Base-by-base conservation (phyloP, 2,888 invertebrate species). In the Hermodice carunculata region DNA sequence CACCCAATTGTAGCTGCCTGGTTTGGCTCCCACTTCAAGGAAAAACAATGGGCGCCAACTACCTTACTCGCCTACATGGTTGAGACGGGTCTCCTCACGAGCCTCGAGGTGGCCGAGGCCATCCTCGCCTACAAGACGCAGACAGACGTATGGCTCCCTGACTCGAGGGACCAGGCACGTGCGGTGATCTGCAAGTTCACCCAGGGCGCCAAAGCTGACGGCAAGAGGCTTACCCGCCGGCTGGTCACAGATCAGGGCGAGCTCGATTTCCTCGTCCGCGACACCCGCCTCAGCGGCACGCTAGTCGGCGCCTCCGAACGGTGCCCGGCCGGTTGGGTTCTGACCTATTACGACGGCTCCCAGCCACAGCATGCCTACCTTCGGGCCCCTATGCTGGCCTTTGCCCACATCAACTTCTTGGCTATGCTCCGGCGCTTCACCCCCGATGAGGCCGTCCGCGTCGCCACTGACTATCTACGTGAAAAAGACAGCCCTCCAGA, bases 101-200 rank as follows among this genome's bases (percentile, higher is more conserved):
- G 28, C 1, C 1, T 61, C 2, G 0, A 53, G 52, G 52, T 53
- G 1, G 1, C 52, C 19, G 61, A 61, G 28, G 61, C 52, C 14
- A 52, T 53, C 26, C n/a, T 61, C 52, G 19, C 52, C 24, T n/a
- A n/a, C n/a, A 40, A 22, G 22, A 34, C 32, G 49, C 37, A 58
- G 42, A 48, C 3, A 29, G 58, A 48, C n/a, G 31, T 46, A 5
- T 58, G 58, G 26, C 46, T 58, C 19, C 42, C 53, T 26, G 52
- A 52, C 11, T 28, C 42, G 19, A 14, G 52, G n/a, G 53, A 61
- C 28, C 52, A 61, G 42, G 61, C 26, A 17, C 53, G 61, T 24
- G 6, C n/a, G 6, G 26, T 61, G 6, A 53, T 61, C 26, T 52
- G 53, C 29, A 53, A 61, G 44, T 61, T 61, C 32, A 53, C 42